Evolutionary conservation across 2,888 invertebrate genomes (phyloP), one percentile per base, ranked within the genome.

Genomic region (Reticulitermes lucifugus): DNA sequence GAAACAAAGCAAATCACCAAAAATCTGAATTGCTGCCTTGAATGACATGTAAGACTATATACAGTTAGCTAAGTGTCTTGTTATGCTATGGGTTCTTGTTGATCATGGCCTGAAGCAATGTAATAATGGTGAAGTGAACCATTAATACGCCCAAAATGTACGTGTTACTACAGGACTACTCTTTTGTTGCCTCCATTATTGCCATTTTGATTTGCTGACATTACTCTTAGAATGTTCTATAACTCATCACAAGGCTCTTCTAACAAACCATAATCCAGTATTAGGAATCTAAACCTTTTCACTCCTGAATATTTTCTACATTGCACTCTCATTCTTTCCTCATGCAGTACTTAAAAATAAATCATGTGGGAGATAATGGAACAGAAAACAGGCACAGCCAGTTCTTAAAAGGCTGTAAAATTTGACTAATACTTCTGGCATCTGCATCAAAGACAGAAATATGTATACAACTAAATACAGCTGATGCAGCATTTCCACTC

Each of bases 41-140:
- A 65, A 25, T 65, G 9, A 65, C 65, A 65, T 25, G 65, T 65
- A 25, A 25, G 25, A 65, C 25, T 65, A 65, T 65, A 65, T 65
- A 65, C 65, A 65, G n/a, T 65, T 25, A 25, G 65, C 65, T 65
- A 65, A 55, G 5, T 65, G 9, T 65, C 12, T 65, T n/a, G 0
- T 65, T 10, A 65, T 12, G n/a, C 9, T 14, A 65, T 25, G 65
- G 25, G 65, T 65, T n/a, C 25, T 65, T n/a, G 25, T 65, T 55
- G 18, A 55, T n/a, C 14, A 51, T 51, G 51, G 51, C 22, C 29
- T 55, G 79, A 79, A 79, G 46, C 79, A 79, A 55, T 46, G 51
- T 79, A 25, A 79, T 79, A 25, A 79, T 79, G 79, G 55, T 79
- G 10, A 79, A 51, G n/a, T 65, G n/a, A 25, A 65, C 65, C 25